Conservation (phyloP, 2,113 vertebrate genomes). For the Lasiurus cinereus region DNA sequence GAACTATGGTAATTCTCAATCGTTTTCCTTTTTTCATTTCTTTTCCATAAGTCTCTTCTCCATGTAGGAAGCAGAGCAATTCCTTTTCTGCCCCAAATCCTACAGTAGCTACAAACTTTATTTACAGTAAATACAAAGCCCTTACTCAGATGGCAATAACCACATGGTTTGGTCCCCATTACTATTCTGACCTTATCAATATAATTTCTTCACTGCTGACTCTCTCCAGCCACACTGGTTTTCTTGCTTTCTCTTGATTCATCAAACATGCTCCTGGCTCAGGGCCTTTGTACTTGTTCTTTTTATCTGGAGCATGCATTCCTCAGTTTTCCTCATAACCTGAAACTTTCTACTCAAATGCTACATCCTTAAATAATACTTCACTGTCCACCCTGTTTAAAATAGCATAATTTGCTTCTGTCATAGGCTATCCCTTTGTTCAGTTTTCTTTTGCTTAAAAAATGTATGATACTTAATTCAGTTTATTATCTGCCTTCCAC, state of each 20-base stretch:
- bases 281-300: neutral
- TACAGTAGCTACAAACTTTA: neutral
- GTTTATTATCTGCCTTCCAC: too few relatives aligned
- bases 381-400: neutral
- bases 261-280: neutral
- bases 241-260: neutral
- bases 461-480: neutral
- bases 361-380: neutral
- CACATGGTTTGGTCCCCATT: neutral
- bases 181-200: neutral
- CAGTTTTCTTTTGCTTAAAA: neutral
- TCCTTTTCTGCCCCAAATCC: neutral
- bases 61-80: neutral
- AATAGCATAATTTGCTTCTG: neutral
- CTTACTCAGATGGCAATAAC: neutral
- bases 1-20: neutral
- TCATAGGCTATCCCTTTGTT: neutral
- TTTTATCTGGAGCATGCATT: neutral
- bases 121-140: neutral
- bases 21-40: neutral
- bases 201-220: neutral
- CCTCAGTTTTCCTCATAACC: neutral
- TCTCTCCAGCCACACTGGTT: neutral
- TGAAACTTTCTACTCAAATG: neutral
- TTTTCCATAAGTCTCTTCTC: neutral